Conservation (phyloP, 2,888 invertebrate genomes). For the Xestoiulus laeticollis region DNA sequence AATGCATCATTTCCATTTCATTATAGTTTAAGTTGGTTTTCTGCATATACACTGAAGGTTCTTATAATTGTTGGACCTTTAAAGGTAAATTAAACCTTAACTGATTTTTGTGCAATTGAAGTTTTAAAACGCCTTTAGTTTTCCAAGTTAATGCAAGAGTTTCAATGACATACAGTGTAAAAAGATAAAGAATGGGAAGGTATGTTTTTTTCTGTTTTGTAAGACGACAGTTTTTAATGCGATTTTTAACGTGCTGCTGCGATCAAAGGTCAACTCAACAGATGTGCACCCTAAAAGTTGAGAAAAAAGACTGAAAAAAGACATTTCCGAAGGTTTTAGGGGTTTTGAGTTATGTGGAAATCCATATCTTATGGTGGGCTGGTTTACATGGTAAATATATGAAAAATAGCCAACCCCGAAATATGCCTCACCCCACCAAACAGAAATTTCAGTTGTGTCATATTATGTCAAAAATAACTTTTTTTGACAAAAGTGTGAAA, state of each 20-base stretch:
- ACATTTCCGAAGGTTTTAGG: conserved; percentile 40
- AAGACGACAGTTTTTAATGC: conserved; percentile 30
- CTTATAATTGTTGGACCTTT: too few species aligned
- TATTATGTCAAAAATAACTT: conserved; percentile 43
- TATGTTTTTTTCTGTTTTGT: conserved; percentile 7
- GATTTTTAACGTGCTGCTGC: conserved; percentile 18
- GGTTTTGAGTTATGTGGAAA: conserved; percentile 38
- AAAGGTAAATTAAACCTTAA: neutral
- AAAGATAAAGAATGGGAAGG: conserved; percentile 27
- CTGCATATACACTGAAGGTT: too few species aligned
- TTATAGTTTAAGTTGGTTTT: neutral
- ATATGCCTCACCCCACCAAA: neutral
- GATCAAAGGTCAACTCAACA: conserved; percentile 38
- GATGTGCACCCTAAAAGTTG: conserved; percentile 12
- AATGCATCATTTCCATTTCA: neutral
- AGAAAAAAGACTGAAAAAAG: conserved; percentile 29
- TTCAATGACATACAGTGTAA: conserved; percentile 10
- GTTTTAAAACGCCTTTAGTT: neutral
- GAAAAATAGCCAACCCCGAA: conserved; percentile 31
- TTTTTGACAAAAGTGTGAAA: conserved; percentile 38
- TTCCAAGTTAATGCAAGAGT: neutral
- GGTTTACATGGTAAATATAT: neutral
- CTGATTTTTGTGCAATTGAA: neutral
- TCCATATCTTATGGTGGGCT: conserved; percentile 28
- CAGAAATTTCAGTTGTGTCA: conserved; percentile 36